Evolutionary conservation across 2,888 invertebrate species (phyloP), one percentile per base, ranked within the genome.

Genomic region (Habroteleia sp.): DNA sequence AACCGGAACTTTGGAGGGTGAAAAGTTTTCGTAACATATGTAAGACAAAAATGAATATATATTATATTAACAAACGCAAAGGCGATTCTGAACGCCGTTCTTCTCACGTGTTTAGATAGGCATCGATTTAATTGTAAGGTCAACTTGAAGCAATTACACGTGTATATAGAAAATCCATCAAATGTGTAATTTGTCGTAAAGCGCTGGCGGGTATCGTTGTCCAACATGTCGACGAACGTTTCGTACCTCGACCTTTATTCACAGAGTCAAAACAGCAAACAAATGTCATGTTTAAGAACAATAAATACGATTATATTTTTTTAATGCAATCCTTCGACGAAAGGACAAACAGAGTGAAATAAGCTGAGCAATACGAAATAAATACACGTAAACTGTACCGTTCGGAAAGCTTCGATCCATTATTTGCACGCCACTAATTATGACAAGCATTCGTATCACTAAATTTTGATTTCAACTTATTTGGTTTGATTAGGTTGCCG

Each of bases 21-120:
- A 81, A 82, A 78, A 82, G 81, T 82, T 83, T 83, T 81, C 79
- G 76, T 83, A 83, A 78, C 58, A 16, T 63, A 69, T 25, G 29
- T 62, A 60, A 71, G 65, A 46, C 4, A 16, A 37, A 37, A 4
- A 56, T 20, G n/a, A 31, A 20, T 10, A 20, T 39, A 39, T 23
- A 7, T 41, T 25, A 23, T 52, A 35, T 42, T 23, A 1, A 23
- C 2, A 41, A 11, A 6, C 4, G n/a, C 39, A 73, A 11, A 20
- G 10, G 17, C 14, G 25, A 13, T 31, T 46, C 48, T 39, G 52
- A 56, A 44, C 27, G 41, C 41, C 56, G 13, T 69, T 63, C 63
- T 25, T 56, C 58, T 50, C 62, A 50, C 37, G 62, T 72, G 50
- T 66, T 77, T 65, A 74, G 62, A 69, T 77, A 78, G 73, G 71